Base-by-base conservation (phyloP, 1,140 invertebrate species). In the Drosophila carrolli region DNA sequence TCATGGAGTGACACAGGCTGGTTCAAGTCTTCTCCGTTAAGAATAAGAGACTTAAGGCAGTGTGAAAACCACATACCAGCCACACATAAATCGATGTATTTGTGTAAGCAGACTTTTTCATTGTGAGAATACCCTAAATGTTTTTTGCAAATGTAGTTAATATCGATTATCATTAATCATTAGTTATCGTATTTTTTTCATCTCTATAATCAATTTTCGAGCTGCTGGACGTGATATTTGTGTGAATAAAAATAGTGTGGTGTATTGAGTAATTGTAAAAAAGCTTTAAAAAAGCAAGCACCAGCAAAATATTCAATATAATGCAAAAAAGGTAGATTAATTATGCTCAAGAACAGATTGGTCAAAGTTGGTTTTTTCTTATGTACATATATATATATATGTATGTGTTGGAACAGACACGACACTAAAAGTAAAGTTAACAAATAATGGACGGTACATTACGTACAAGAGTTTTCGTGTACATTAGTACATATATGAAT, bases 391-490 rank as follows among this genome's bases (percentile, higher is more conserved):
- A 10, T 16, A 16, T 37, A 10, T 32, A 35, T 32, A 23, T 32
- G n/a, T 50, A 9, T 50, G 48, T 32, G n/a, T 13, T 6, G 1
- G 10, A 35, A 35, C 14, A 53, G 50, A 53, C 50, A 53, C 50
- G 47, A 66, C 38, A 35, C 59, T 29, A 48, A 23, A 51, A 35
- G 44, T 29, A 48, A 23, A 51, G 41, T 44, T 41, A 23, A 51
- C 29, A 53, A 68, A 66, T 65, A 53, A 66, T 66, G 43, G 38
- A 54, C 65, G 53, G 53, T 68, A 68, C 41, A 65, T 65, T 65
- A 65, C 62, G 56, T 61, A 46, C 61, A 68, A 47, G 66, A 53
- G 60, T 53, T 66, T 68, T 68, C 11, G 65, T 35, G 60, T 32
- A 8, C 29, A 32, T 32, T 4, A 7, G 60, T 66, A 44, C 35